phyloP scores from a whole-genome alignment of 2,797 vertebrate species.

The Lepus townsendii region DNA sequence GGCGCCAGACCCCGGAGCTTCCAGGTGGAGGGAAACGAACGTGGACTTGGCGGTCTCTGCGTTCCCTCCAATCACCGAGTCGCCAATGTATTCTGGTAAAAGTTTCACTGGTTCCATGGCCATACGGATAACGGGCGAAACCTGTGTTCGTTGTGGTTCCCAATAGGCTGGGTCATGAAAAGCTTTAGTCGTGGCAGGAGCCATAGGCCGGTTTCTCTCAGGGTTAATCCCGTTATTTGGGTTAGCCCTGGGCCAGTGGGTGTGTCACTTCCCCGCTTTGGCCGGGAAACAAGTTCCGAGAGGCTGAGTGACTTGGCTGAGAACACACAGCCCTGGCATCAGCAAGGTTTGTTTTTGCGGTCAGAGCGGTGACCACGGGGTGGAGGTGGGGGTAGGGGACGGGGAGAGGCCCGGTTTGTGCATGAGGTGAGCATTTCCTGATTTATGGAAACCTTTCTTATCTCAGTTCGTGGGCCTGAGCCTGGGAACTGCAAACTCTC shows the following conservation, averaged over 20 bases:
- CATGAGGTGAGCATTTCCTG: not conserved
- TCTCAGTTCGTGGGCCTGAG: not conserved
- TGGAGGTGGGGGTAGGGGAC: too few relatives aligned
- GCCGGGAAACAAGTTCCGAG: not conserved
- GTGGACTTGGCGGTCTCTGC: not conserved
- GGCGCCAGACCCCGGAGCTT: not conserved
- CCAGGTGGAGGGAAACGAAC: not conserved
- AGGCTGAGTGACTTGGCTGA: not conserved
- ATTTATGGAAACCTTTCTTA: conserved; percentile 24
- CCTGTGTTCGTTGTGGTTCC: not conserved
- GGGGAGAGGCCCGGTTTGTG: too few relatives aligned
- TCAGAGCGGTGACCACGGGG: not conserved
- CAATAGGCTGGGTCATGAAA: not conserved
- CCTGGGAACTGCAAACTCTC: not conserved
- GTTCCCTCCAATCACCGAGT: not conserved
- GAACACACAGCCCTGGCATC: not conserved
- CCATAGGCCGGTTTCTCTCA: not conserved
- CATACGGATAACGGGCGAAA: not conserved
- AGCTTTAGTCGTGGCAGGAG: not conserved
- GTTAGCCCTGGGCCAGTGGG: not conserved
- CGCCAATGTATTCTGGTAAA: not conserved
- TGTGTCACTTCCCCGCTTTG: not conserved
- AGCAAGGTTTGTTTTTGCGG: not conserved
- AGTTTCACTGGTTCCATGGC: not conserved
- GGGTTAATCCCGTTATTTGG: not conserved